These are phyloP conservation scores for Platysteira castanea DNA, from an alignment of 2,113 vertebrate genomes.

Conservation along the genomic window DNA sequence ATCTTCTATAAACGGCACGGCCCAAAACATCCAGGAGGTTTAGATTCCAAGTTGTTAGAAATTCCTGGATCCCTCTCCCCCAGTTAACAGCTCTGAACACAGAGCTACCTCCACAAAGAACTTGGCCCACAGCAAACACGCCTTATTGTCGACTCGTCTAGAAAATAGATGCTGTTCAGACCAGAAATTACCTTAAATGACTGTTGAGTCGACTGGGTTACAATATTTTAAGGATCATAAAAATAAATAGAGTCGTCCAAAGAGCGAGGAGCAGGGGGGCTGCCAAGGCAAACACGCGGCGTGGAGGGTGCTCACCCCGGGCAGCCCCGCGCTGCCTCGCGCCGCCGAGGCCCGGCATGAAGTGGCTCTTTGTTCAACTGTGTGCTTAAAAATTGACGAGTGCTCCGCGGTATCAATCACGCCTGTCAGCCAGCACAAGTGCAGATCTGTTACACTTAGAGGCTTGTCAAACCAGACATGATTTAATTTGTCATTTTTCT, in stretches of 20 bases:
- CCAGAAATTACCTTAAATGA: conserved; percentile 73
- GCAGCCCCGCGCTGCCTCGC: conserved; percentile 26
- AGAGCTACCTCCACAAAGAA: conserved; percentile 37
- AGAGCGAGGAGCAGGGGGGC: conserved; percentile 35
- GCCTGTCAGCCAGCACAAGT: conserved; percentile 71
- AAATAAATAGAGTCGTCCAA: conserved; percentile 73
- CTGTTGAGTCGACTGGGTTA: conserved; percentile 69
- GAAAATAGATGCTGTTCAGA: conserved; percentile 77
- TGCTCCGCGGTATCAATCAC: conserved; percentile 72
- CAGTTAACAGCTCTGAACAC: background rate
- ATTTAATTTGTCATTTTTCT: conserved; percentile 75
- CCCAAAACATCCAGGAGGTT: background rate
- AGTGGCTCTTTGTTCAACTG: conserved; percentile 74
- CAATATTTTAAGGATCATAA: conserved; percentile 78
- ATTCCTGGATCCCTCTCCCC: background rate
- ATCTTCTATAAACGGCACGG: background rate
- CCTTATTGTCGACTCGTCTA: conserved; percentile 61
- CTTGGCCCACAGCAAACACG: conserved; percentile 56
- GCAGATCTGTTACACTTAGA: conserved; percentile 75
- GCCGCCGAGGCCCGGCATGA: conserved; percentile 37
- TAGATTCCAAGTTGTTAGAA: background rate
- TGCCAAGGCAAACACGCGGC: conserved; percentile 70
- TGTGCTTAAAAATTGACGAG: conserved; percentile 75
- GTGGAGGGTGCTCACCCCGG: conserved; percentile 37
- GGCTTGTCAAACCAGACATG: conserved; percentile 71